These are phyloP conservation scores for Acropora yongei DNA, from an alignment of 64 coral and sea anemone species.

Conservation along the genomic window DNA sequence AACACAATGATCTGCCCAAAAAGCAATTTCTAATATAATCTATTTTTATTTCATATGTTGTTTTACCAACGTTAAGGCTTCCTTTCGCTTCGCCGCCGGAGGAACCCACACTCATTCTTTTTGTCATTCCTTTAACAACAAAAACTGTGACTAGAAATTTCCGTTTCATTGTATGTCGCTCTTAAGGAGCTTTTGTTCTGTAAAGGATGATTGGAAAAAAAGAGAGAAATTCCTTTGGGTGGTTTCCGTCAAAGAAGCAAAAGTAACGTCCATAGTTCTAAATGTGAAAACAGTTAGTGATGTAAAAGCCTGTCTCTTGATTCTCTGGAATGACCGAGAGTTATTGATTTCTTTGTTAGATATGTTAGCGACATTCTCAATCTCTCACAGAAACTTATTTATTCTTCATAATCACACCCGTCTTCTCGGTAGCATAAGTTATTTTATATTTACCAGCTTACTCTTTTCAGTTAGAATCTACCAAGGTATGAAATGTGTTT, in stretches of 20 bases:
- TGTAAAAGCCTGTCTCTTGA: neutral
- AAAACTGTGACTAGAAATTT: neutral
- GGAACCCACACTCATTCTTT: neutral
- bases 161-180: too few relatives aligned
- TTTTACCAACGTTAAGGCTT: neutral
- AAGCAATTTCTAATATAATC: neutral
- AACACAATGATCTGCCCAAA: neutral
- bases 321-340: neutral
- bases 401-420: too few relatives aligned
- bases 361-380: too few relatives aligned
- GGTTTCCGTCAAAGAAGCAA: neutral
- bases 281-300: neutral
- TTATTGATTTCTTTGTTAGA: too few relatives aligned
- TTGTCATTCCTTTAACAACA: neutral
- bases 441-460: too few relatives aligned
- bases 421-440: too few relatives aligned
- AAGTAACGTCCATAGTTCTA: too few relatives aligned
- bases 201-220: neutral
- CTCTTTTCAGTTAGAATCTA: too few relatives aligned
- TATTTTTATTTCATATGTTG: neutral
- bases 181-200: too few relatives aligned
- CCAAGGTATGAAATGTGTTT: too few relatives aligned
- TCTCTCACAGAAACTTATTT: too few relatives aligned
- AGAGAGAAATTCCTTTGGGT: neutral
- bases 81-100: neutral